Evolutionary conservation across 2,797 vertebrate species (phyloP).

Genomic region (Notolepis coatsorum): DNA sequence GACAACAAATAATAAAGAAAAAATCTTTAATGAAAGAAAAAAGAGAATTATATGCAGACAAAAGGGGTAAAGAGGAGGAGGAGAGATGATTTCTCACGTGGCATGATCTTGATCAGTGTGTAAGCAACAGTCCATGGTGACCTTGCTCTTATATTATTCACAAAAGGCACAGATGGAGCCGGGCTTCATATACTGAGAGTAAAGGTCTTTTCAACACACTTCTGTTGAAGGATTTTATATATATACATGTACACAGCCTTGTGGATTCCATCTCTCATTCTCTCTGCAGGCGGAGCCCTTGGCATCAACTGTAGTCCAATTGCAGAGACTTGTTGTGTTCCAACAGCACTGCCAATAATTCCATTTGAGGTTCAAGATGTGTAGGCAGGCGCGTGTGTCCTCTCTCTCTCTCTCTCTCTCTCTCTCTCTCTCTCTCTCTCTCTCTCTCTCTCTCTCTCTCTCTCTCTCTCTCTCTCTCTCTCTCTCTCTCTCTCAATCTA

Average conservation of each 20-base stretch:
- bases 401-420: constrained; percentile 55
- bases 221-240: constrained; percentile 28
- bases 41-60: too few species aligned
- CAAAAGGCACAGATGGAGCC: constrained; percentile 21
- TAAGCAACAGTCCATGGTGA: background rate
- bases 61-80: too few species aligned
- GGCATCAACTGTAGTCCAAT: constrained; percentile 45
- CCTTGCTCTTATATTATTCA: constrained; percentile 2
- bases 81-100: too few species aligned
- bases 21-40: too few species aligned
- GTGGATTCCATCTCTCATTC: constrained; percentile 33
- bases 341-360: constrained; percentile 64
- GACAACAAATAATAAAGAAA: too few species aligned
- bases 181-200: constrained; percentile 19
- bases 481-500: background rate
- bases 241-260: constrained; percentile 40
- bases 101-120: too few species aligned
- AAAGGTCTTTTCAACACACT: constrained; percentile 23
- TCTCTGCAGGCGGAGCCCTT: constrained; percentile 57
- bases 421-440: constrained; percentile 43
- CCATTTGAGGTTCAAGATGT: constrained; percentile 60
- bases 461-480: background rate
- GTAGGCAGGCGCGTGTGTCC: constrained; percentile 56
- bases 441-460: constrained; percentile 18
- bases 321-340: constrained; percentile 55